Evolutionary conservation across 1,140 invertebrate genomes (phyloP).

Genomic region (Uloborus diversus): DNA sequence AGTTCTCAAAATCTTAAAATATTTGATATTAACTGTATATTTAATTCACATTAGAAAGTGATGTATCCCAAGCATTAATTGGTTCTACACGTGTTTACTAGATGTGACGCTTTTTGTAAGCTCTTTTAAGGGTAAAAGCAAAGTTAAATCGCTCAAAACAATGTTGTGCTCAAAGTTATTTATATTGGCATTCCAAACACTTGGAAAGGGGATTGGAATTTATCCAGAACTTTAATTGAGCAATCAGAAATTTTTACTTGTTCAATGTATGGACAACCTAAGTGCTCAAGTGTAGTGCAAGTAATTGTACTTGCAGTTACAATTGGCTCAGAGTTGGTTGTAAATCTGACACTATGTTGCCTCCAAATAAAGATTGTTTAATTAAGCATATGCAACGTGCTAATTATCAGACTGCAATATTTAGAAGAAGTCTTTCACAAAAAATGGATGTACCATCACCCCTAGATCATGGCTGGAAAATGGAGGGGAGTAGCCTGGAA

Average conservation of each 20-base stretch:
- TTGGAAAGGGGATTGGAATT: too few species aligned
- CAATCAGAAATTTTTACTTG: too few species aligned
- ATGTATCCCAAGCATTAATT: background rate
- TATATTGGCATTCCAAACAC: too few species aligned
- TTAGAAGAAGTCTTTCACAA: background rate
- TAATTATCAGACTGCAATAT: background rate
- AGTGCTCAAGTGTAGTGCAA: too few species aligned
- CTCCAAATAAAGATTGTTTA: background rate
- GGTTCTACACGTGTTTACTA: background rate
- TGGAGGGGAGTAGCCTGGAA: background rate
- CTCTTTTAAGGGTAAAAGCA: background rate
- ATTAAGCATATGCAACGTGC: background rate
- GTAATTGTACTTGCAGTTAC: too few species aligned
- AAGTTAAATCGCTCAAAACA: background rate
- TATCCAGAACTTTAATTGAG: too few species aligned
- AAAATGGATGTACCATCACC: background rate
- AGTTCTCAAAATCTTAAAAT: too few species aligned
- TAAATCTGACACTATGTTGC: background rate
- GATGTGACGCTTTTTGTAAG: constrained; percentile 4
- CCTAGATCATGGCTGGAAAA: background rate
- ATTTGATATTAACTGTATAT: too few species aligned
- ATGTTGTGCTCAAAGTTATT: too few species aligned
- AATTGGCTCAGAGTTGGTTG: too few species aligned
- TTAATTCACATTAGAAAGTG: background rate
- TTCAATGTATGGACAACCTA: too few species aligned